phyloP scores from a whole-genome alignment of 2,888 invertebrate species.

The Habrosyne pyritoides region DNA sequence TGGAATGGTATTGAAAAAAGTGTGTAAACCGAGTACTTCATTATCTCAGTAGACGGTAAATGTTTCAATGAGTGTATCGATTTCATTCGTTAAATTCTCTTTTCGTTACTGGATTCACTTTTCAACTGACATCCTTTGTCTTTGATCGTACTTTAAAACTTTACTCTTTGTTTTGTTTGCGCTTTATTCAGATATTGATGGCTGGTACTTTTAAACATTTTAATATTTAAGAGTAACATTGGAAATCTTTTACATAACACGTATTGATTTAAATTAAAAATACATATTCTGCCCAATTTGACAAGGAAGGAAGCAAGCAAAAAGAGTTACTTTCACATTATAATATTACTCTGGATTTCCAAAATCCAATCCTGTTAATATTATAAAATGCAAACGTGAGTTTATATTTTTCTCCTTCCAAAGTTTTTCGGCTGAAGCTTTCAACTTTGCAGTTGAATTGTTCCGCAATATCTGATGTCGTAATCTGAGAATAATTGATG shows the following conservation, averaged over 20 bases:
- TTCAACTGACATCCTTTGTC: slow-evolving; percentile 2
- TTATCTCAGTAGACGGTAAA: not conserved
- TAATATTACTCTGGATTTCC: too few species aligned
- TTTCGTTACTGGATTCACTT: not conserved
- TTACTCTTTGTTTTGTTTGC: not conserved
- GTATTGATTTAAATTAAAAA: not conserved
- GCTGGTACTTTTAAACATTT: slow-evolving; percentile 15
- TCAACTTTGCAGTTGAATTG: too few species aligned
- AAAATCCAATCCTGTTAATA: too few species aligned
- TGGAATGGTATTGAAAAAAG: too few species aligned
- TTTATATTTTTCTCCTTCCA: too few species aligned
- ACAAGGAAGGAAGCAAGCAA: too few species aligned
- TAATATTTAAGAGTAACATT: slow-evolving; percentile 17
- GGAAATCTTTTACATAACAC: not conserved
- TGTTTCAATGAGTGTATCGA: not conserved
- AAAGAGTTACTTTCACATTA: too few species aligned
- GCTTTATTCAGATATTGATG: slow-evolving; percentile 1
- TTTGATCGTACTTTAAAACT: not conserved
- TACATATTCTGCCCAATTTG: too few species aligned
- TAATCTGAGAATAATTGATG: not conserved
- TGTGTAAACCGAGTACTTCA: too few species aligned
- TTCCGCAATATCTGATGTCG: too few species aligned
- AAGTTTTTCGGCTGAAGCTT: too few species aligned
- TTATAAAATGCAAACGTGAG: too few species aligned
- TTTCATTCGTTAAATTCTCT: not conserved